A percentile compares a stretch with the other conserved stretches of the same genome.
These are phyloP conservation scores for Epinephelus malabaricus DNA, from an alignment of 2,797 vertebrate species.

Conservation along the genomic window DNA sequence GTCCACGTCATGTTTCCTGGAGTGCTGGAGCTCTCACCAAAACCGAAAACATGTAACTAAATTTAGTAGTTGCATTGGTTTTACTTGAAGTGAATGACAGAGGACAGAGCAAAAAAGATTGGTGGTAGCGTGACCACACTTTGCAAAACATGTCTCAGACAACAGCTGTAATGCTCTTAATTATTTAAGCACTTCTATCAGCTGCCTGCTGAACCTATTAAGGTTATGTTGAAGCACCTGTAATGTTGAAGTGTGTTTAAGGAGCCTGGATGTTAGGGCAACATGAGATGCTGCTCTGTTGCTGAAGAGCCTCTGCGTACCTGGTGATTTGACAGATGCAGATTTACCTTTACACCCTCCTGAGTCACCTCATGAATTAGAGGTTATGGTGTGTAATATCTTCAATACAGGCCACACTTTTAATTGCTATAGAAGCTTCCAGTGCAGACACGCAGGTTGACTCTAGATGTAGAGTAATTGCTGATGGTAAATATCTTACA, in stretches of 20 bases:
- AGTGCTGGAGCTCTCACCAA: background rate
- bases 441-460: constrained; percentile 17
- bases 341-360: constrained; percentile 8
- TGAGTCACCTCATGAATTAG: background rate
- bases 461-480: constrained; percentile 6
- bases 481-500: constrained; percentile 31
- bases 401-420: constrained; percentile 4
- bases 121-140: background rate
- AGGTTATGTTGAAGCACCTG: constrained; percentile 3
- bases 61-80: background rate
- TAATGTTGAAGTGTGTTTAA: background rate
- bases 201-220: constrained; percentile 7
- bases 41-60: background rate
- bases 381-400: background rate
- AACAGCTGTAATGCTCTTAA: constrained; percentile 20
- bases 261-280: constrained; percentile 4
- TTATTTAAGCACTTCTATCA: constrained; percentile 16
- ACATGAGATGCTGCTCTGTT: background rate
- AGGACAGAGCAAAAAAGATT: background rate
- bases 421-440: constrained; percentile 17
- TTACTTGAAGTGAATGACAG: background rate
- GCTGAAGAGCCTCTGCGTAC: background rate
- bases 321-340: background rate
- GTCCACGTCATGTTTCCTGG: background rate
- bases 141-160: constrained; percentile 21